These are phyloP conservation scores for Dysmachus trigonus DNA, from an alignment of 2,888 invertebrate species.

Conservation along the genomic window DNA sequence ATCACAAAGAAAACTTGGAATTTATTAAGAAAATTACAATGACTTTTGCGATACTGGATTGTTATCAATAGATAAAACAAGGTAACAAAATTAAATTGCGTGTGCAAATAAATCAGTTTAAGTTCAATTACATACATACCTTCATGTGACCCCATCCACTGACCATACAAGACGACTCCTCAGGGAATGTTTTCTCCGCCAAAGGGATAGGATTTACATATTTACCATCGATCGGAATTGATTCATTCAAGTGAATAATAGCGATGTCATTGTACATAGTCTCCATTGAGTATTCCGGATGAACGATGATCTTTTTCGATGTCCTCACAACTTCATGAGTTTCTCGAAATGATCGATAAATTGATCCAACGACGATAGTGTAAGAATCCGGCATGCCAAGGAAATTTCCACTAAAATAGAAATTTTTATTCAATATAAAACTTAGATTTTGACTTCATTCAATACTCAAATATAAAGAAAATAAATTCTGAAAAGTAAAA, in stretches of 20 bases:
- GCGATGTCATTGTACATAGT: constrained; percentile 25
- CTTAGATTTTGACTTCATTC: neutral
- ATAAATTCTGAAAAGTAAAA: no score
- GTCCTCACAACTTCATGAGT: constrained; percentile 1
- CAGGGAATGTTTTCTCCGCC: neutral
- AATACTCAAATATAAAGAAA: no score
- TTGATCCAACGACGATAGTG: constrained; percentile 11
- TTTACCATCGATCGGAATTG: neutral
- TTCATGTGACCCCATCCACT: constrained; percentile 28
- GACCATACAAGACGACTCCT: neutral
- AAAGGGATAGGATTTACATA: neutral
- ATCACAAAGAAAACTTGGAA: neutral
- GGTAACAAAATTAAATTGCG: neutral
- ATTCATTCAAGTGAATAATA: neutral
- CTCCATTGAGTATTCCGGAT: constrained; percentile 1
- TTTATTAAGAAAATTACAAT: neutral
- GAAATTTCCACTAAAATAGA: neutral
- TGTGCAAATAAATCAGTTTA: neutral
- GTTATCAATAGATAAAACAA: neutral
- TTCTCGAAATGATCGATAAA: constrained; percentile 13
- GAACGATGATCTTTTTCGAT: constrained; percentile 3
- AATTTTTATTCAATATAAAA: neutral
- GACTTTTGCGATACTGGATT: neutral
- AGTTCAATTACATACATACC: neutral
- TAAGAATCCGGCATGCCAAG: constrained; percentile 8